Evolutionary conservation across 2,797 vertebrate species (phyloP), one percentile per base, ranked within the genome.

Genomic region (Lerista edwardsae): DNA sequence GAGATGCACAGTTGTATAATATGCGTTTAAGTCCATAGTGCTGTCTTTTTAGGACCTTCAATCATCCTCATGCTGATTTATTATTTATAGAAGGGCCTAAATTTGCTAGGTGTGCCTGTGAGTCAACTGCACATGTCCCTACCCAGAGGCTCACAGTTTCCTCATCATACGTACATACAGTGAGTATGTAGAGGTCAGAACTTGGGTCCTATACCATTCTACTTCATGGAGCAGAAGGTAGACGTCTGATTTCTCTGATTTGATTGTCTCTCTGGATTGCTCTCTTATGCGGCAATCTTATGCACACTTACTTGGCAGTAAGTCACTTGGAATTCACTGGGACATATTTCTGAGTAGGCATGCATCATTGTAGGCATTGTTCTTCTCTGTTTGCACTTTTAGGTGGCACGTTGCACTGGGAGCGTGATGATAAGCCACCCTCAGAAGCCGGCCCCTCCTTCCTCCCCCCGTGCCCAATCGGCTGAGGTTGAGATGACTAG

Each of bases 401-500:
- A 96, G 95, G 82, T 59, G 93, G 92, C 29, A 89, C 89, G 31
- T 36, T 86, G 55, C 79, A 95, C 90, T 95, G 95, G 95, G 89
- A 95, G n/a, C 84, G 91, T 69, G 31, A 88, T 23, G 25, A 89
- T 7, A 87, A 55, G 11, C 61, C 84, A 69, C 36, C 71, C 1
- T 23, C 75, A 51, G 89, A 87, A 80, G 17, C n/a, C 34, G 2
- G 62, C 84, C 31, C 65, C 86, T 1, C 90, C 84, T 29, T 93
- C 92, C 85, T 87, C 85, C 65, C 84, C 83, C 23, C 90, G 87
- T n/a, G 93, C 93, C 34, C 89, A 91, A 76, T 97, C 97, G 10
- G 90, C 97, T 87, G 97, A 97, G 80, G 96, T 98, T 67, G 98
- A 98, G 93, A 96, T 95, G 84, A 97, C 96, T 4, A 94, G 97